Base-by-base conservation (phyloP, 2,113 vertebrate genomes). In the Rhodinocichla rosea region DNA sequence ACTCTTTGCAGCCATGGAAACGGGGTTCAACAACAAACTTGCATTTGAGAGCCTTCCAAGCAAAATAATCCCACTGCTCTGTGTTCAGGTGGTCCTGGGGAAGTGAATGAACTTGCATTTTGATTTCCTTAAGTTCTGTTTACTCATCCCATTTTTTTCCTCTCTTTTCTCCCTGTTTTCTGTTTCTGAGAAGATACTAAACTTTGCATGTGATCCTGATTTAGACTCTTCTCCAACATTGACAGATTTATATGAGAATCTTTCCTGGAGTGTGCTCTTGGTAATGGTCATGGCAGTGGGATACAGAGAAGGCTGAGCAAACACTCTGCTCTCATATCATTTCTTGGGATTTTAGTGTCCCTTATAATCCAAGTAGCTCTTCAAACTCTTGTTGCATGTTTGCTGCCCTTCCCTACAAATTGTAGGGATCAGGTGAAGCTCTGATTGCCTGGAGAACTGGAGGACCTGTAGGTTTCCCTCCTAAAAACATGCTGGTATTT, bases 21-120 rank as follows among this genome's bases (percentile, higher is more conserved):
- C 92, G 6, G 42, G 91, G 87, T 97, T 98, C 96, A 97, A 96
- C 94, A 98, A 94, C 97, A 97, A 97, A 96, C 95, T 97, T 91
- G 94, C 89, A 96, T 97, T 98, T 96, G 94, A 97, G 93, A 97
- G 86, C 55, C 71, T 95, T 97, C 94, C 81, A 91, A 89, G 95
- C 86, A 97, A 97, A 97, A 98, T 98, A 97, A 98, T 97, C 88
- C 89, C 94, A 95, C 32, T 95, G 95, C 90, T 85, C 78, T 96
- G 5, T 90, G 50, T 94, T 97, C 96, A 97, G 96, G 97, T 97
- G 97, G 95, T 97, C 86, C 95, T 27, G 32, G 67, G 70, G 76
- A 96, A 91, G 75, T 96, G 89, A 95, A 93, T 85, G 87, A 96
- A 94, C 80, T 97, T 97, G 83, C 42, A 50, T 95, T 97, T 94